A percentile compares a stretch with the other conserved stretches of the same genome.
Conservation (phyloP, 2,888 invertebrate species). For the Prostheceraeus crozeri region DNA sequence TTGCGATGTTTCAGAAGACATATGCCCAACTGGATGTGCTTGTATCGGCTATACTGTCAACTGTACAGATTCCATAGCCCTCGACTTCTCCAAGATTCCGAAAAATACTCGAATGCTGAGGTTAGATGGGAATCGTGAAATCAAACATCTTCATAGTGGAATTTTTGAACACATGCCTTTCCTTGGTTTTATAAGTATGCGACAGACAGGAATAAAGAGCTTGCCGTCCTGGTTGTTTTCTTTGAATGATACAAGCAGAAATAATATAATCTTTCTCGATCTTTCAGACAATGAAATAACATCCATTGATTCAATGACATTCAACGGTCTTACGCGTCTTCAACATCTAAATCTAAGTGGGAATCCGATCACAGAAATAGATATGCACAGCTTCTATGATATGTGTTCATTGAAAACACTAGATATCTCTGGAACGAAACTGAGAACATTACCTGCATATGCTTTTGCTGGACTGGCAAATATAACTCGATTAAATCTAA, state of each 20-base stretch:
- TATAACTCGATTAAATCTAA: constrained; percentile 39
- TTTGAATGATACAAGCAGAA: no score
- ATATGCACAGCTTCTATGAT: not conserved
- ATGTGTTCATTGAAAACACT: not conserved
- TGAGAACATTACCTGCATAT: not conserved
- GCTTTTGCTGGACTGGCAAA: constrained; percentile 3
- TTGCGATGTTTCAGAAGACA: constrained; percentile 25
- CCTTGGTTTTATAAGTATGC: constrained; percentile 22
- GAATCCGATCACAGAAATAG: not conserved
- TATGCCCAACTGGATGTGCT: constrained; percentile 29
- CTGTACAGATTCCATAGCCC: not conserved
- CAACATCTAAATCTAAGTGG: not conserved
- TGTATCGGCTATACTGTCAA: constrained; percentile 30
- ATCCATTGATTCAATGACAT: not conserved
- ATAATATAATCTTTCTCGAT: constrained; percentile 5
- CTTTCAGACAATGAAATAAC: not conserved
- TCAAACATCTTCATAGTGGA: not conserved
- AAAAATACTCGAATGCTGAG: constrained; percentile 27
- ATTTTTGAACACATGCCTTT: constrained; percentile 27
- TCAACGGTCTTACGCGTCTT: not conserved
- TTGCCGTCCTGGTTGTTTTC: not conserved
- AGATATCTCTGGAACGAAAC: not conserved
- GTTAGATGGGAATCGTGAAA: not conserved
- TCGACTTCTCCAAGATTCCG: not conserved
- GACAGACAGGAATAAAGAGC: no score